Evolutionary conservation across 2,113 vertebrate species (phyloP).

Genomic region (Chloroceryle aenea): DNA sequence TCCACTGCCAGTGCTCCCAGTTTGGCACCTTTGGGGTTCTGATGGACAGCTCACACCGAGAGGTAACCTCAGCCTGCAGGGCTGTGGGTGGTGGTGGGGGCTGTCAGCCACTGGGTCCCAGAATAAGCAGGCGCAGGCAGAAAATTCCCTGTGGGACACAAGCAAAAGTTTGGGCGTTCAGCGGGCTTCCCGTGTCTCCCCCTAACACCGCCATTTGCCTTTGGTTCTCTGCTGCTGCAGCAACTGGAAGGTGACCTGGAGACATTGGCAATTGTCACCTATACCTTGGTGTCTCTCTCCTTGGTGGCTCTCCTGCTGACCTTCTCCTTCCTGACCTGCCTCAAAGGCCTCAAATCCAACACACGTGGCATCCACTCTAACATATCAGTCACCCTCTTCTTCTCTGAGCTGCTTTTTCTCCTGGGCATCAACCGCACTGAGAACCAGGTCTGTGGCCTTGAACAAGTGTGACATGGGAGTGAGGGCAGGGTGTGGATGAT

Average conservation of each 20-base stretch:
- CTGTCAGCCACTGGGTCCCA: neutral
- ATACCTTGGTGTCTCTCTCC: slow-evolving; percentile 87
- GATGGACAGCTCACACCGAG: slow-evolving; percentile 97
- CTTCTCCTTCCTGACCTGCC: slow-evolving; percentile 87
- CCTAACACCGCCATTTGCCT: neutral
- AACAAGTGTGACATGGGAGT: fast-evolving
- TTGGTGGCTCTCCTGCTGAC: slow-evolving; percentile 90
- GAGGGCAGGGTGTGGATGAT: neutral
- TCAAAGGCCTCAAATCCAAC: slow-evolving; percentile 96
- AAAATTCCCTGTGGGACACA: neutral
- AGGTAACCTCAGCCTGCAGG: slow-evolving; percentile 78
- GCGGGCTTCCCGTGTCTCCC: neutral
- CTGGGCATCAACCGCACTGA: slow-evolving; percentile 94
- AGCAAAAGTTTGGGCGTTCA: neutral
- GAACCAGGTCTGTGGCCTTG: slow-evolving; percentile 86
- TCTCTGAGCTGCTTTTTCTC: slow-evolving; percentile 93
- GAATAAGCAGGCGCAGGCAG: neutral
- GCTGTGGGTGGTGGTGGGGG: neutral
- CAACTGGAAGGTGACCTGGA: slow-evolving; percentile 96
- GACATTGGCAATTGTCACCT: slow-evolving; percentile 91
- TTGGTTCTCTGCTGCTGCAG: slow-evolving; percentile 68
- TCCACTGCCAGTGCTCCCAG: slow-evolving; percentile 94
- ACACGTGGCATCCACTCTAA: slow-evolving; percentile 94
- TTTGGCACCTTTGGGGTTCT: slow-evolving; percentile 94
- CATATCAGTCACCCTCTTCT: slow-evolving; percentile 87